Base-by-base conservation (phyloP, 2,888 invertebrate genomes). In the Tipula confusa region DNA sequence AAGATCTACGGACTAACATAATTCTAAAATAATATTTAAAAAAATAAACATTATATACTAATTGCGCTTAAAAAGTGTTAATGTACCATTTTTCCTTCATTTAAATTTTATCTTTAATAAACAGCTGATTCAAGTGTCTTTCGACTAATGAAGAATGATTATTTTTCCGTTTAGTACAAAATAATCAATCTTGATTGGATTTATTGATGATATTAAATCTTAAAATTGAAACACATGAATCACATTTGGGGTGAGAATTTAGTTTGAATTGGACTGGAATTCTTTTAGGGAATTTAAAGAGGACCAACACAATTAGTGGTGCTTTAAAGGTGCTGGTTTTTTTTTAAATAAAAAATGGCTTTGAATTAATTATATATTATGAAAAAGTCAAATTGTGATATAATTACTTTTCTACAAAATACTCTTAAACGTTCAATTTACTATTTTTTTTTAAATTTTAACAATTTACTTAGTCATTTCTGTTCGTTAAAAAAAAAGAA, bases 91-190 rank as follows among this genome's bases (percentile, higher is more conserved):
- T 64, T 64, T 43, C 43, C 24, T 64, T 24, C 64, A 43, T 64
- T 64, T 2, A 64, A 24, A 24, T 64, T 24, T 4, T 24, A 2
- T 24, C 64, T 64, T 24, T 24, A 24, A 9, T 11, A 64, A 9
- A 64, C 64, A 64, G 64, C 64, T 64, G 64, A 64, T 64, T 64
- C 64, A 64, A 64, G 64, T 64, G 64, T 1, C 64, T 64, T 64
- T 64, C 64, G 64, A 64, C 64, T 64, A 64, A 64, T 64, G 64
- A 64, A 64, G 64, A 64, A 64, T 64, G 64, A 64, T 64, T 64
- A 64, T 64, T 64, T n/a, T 64, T 64, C 64, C 24, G 18, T 64
- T 7, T 64, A 1, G 18, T 24, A 64, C 1, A 9, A 64, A 64
- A 64, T 64, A 64, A 64, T 64, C 64, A 64, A 24, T 64, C 64